phyloP scores from a whole-genome alignment of 2,888 invertebrate species.

The Autographa gamma region DNA sequence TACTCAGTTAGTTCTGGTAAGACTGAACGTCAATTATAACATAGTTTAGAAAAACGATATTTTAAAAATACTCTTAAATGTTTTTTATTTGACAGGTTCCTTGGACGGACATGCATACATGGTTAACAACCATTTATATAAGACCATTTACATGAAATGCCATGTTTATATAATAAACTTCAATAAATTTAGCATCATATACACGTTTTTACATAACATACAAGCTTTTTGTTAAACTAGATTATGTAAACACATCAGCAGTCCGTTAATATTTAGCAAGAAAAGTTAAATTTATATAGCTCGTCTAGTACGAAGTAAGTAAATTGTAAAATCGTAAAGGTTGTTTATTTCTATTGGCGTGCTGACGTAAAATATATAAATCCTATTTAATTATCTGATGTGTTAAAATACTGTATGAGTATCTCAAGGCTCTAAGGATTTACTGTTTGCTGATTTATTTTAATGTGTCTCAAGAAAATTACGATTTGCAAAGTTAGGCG shows the following conservation, averaged over 20 bases:
- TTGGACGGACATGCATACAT: too few species aligned
- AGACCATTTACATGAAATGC: too few species aligned
- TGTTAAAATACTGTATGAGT: slow-evolving; percentile 23
- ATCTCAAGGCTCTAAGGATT: slow-evolving; percentile 28
- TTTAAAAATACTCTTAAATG: too few species aligned
- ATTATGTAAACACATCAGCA: not conserved
- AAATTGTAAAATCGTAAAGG: not conserved
- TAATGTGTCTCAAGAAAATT: slow-evolving; percentile 29
- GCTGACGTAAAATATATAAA: slow-evolving; percentile 15
- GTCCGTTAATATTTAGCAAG: not conserved
- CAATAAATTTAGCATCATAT: not conserved
- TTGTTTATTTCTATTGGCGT: not conserved
- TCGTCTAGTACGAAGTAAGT: not conserved
- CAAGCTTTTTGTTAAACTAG: not conserved
- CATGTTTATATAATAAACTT: too few species aligned
- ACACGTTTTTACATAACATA: not conserved
- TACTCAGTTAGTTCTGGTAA: not conserved
- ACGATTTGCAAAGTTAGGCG: slow-evolving; percentile 27
- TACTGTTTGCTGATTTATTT: slow-evolving; percentile 32
- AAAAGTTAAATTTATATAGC: not conserved
- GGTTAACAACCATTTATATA: too few species aligned
- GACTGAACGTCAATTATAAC: not conserved
- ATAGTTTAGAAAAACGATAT: not conserved
- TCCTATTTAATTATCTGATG: slow-evolving; percentile 24
- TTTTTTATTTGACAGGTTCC: too few species aligned